These are phyloP conservation scores for Antedon mediterranea DNA, from an alignment of 53 echinoderm and acorn worm species.

Conservation along the genomic window DNA sequence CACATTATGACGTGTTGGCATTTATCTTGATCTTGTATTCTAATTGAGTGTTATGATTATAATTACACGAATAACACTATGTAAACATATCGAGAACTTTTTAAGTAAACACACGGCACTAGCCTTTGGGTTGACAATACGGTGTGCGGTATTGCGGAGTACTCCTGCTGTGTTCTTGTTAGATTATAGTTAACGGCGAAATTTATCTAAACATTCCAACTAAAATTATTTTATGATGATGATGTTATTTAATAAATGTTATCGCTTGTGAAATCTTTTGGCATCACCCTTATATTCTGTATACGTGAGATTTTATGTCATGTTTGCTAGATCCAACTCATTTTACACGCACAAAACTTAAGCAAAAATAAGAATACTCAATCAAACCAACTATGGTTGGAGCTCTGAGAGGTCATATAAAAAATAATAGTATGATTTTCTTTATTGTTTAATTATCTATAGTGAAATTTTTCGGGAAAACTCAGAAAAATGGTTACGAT, in stretches of 20 bases:
- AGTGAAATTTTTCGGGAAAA: too few species aligned
- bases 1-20: not conserved
- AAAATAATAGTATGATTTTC: too few species aligned
- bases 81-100: not conserved
- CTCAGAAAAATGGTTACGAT: too few species aligned
- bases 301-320: too few species aligned
- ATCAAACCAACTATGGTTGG: too few species aligned
- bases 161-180: not conserved
- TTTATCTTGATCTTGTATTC: not conserved
- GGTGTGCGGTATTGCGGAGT: not conserved
- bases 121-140: not conserved
- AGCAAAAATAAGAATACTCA: too few species aligned
- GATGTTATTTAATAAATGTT: not conserved
- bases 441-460: too few species aligned
- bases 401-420: too few species aligned
- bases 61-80: not conserved
- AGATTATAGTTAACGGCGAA: not conserved
- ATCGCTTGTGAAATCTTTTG: not conserved
- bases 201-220: constrained; percentile 1
- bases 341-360: too few species aligned
- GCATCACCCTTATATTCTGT: too few species aligned
- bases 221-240: not conserved
- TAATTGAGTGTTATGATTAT: not conserved
- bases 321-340: too few species aligned
- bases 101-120: not conserved